phyloP scores from a whole-genome alignment of 2,113 vertebrate genomes.

The Pholis gunnellus region DNA sequence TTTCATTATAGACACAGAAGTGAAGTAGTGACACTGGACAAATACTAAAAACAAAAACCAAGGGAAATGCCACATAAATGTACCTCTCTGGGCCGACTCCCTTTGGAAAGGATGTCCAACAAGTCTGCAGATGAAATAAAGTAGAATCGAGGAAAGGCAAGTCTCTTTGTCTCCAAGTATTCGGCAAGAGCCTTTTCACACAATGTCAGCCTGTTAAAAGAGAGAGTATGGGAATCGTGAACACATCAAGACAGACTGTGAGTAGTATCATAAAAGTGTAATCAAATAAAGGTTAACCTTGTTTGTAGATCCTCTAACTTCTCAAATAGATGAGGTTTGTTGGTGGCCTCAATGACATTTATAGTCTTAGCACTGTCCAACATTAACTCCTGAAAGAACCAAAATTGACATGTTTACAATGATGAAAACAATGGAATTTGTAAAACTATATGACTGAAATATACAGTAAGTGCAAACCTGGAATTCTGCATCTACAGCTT shows the following conservation, averaged over 20 bases:
- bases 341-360: slow-evolving; percentile 87
- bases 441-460: not conserved
- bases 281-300: slow-evolving; percentile 75
- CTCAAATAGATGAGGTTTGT: slow-evolving; percentile 80
- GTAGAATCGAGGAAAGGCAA: slow-evolving; percentile 86
- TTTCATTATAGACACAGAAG: not conserved
- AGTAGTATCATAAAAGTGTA: not conserved
- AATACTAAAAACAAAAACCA: not conserved
- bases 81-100: slow-evolving; percentile 85
- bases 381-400: slow-evolving; percentile 83
- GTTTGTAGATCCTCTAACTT: slow-evolving; percentile 85
- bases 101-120: slow-evolving; percentile 88
- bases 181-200: slow-evolving; percentile 88
- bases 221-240: not conserved
- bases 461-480: slow-evolving; percentile 78
- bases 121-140: slow-evolving; percentile 88
- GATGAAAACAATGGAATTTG: not conserved
- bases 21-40: not conserved
- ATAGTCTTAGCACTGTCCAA: slow-evolving; percentile 81
- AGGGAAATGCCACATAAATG: not conserved
- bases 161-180: slow-evolving; percentile 87
- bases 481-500: slow-evolving; percentile 85
- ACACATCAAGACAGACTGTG: not conserved
- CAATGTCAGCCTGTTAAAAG: slow-evolving; percentile 80
- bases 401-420: slow-evolving; percentile 9